Evolutionary conservation across 1,140 invertebrate genomes (phyloP), one percentile per base, ranked within the genome.

Genomic region (Temnothorax curvispinosus): DNA sequence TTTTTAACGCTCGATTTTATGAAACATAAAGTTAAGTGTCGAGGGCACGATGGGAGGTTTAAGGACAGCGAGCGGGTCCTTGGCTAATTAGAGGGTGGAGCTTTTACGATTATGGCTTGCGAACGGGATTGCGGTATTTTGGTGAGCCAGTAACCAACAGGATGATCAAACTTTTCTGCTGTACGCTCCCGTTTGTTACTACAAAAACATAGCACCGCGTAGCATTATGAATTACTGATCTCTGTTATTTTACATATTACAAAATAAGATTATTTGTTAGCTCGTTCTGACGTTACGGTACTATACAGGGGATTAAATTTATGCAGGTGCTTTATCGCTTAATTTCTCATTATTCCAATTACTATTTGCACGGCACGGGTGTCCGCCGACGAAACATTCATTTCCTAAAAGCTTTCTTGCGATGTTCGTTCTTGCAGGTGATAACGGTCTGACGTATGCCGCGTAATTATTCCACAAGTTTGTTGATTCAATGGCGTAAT

Each of bases 301-400:
- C 21, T 21, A 54, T 27, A 21, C 54, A 32, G 56, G 4, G 13
- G 18, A 74, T 84, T 62, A 64, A 75, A 75, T 84, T 84, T 38
- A 75, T 27, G 54, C 54, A 27, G 18, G 9, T 75, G 35, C 54
- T 75, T 84, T 75, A n/a, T 47, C 18, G 80, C 56, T 75, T 84
- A 84, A 74, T 84, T 62, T 75, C 54, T 75, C 80, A 74, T 84
- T 84, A 84, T 27, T 60, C 54, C 69, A 84, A 84, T 60, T 84
- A 84, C 54, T 54, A 74, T 35, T 84, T 62, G 41, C 64, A 6
- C n/a, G 18, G 21, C 54, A 58, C 50, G 21, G 15, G 15, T 18
- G 18, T 47, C n/a, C 56, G 47, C 78, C 13, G 21, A 41, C 38
- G 62, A 67, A 80, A 67, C 80, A 11, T 60, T 84, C 80, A 84